A percentile compares a stretch with the other conserved stretches of the same genome.
Conservation (phyloP, 2,113 vertebrate genomes). For the Pithys albifrons region DNA sequence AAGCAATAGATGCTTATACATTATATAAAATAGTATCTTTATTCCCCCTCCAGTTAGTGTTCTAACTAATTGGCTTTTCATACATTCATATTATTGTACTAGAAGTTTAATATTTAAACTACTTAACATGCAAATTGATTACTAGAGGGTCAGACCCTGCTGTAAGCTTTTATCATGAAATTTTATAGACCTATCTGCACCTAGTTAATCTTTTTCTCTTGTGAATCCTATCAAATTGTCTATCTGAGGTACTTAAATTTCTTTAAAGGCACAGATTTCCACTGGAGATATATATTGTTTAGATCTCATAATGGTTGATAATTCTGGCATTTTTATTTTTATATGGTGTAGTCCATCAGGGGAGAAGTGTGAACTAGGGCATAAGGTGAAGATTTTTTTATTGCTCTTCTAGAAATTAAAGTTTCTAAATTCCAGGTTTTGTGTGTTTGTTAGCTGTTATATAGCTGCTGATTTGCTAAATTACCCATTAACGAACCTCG, state of each 20-base stretch:
- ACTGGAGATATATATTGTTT: neutral
- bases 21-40: neutral
- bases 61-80: neutral
- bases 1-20: neutral
- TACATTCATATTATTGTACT: neutral
- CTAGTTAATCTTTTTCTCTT: neutral
- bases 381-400: neutral
- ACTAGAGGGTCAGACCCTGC: neutral
- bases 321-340: neutral
- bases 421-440: neutral
- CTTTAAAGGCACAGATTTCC: constrained; percentile 5
- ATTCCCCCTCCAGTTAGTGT: neutral
- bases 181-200: neutral
- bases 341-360: accelerated
- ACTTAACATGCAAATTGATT: neutral
- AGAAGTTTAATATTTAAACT: constrained; percentile 3
- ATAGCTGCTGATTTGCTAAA: neutral
- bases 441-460: neutral
- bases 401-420: neutral
- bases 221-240: neutral
- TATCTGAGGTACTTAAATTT: neutral
- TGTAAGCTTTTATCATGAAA: neutral
- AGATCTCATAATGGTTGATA: neutral
- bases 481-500: neutral
- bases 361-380: neutral